A percentile compares a stretch with the other conserved stretches of the same genome.
Conservation (phyloP, 2,797 vertebrate species). For the Florisuga fusca region DNA sequence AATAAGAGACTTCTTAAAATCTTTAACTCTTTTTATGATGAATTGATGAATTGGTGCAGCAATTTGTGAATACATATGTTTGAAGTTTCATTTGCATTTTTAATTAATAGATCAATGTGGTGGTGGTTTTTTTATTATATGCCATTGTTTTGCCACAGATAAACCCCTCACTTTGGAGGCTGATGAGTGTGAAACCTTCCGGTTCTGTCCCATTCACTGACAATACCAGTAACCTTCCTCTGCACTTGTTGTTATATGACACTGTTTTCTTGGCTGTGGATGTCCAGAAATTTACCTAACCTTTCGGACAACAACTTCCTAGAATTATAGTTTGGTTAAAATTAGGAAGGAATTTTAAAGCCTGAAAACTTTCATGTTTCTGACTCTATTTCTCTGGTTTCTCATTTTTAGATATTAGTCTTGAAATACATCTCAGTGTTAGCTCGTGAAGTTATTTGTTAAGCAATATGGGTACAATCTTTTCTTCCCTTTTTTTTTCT, state of each 20-base stretch:
- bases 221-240: not conserved
- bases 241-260: not conserved
- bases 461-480: not conserved
- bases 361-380: not conserved
- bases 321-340: not conserved
- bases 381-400: not conserved
- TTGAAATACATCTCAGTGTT: not conserved
- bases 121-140: not conserved
- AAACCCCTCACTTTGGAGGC: not conserved
- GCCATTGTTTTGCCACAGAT: not conserved
- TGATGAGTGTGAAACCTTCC: not conserved
- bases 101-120: not conserved
- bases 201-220: not conserved
- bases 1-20: slow-evolving; percentile 7
- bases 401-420: not conserved
- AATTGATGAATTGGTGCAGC: not conserved
- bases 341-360: not conserved
- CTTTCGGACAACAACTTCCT: not conserved
- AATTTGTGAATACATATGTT: not conserved
- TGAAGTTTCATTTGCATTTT: slow-evolving; percentile 4
- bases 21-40: slow-evolving; percentile 53
- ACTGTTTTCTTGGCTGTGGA: not conserved
- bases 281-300: not conserved
- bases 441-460: not conserved
- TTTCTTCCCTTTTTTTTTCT: not conserved